phyloP scores from a whole-genome alignment of 2,888 invertebrate genomes.

The Cerastoderma edule region DNA sequence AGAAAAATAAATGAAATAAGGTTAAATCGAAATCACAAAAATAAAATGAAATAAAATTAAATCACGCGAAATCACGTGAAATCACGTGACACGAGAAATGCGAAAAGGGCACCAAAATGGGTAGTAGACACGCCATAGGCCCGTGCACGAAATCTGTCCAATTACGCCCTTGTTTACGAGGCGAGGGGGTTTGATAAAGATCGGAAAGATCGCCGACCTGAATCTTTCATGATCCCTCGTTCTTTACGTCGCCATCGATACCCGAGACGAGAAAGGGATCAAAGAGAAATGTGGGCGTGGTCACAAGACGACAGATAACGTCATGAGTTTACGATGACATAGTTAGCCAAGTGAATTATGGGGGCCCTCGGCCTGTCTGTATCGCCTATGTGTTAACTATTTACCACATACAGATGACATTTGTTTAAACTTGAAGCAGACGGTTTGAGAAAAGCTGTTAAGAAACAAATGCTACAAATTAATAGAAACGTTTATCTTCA shows the following conservation, averaged over 20 bases:
- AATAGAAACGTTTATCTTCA: too few species aligned
- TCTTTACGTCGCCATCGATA: constrained; percentile 18
- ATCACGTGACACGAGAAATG: neutral
- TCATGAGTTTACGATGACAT: constrained; percentile 23
- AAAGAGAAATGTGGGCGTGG: constrained; percentile 25
- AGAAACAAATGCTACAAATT: too few species aligned
- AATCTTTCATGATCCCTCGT: constrained; percentile 32
- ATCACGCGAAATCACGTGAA: neutral
- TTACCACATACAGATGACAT: too few species aligned
- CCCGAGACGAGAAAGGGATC: constrained; percentile 7
- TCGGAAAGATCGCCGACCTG: constrained; percentile 34
- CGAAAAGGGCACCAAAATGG: neutral
- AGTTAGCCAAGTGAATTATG: constrained; percentile 21
- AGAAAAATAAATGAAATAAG: too few species aligned
- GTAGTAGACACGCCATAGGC: constrained; percentile 5
- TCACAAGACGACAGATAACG: constrained; percentile 6
- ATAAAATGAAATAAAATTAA: too few species aligned
- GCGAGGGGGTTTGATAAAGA: constrained; percentile 34
- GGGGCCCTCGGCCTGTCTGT: neutral
- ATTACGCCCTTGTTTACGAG: constrained; percentile 42
- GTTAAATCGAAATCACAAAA: too few species aligned
- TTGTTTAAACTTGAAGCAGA: too few species aligned
- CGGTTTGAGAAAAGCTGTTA: too few species aligned
- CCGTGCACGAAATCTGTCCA: constrained; percentile 18
- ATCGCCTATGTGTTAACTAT: too few species aligned